Conservation (phyloP, 2,797 vertebrate species). For the Periophthalmus magnuspinnatus region DNA sequence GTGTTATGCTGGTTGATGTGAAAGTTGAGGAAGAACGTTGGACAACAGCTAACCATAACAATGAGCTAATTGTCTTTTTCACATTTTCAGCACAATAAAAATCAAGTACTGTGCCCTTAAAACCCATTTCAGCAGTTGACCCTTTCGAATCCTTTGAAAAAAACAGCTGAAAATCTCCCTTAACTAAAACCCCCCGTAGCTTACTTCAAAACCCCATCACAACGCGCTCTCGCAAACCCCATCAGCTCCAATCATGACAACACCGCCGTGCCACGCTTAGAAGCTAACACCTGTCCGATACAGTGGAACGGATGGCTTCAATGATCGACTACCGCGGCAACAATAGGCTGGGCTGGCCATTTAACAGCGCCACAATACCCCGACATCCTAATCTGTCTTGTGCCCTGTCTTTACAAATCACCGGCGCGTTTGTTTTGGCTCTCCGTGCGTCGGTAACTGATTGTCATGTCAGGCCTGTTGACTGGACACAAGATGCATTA, state of each 20-base stretch:
- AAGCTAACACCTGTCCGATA: conserved; percentile 5
- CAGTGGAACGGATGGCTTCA: conserved; percentile 5
- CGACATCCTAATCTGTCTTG: conserved; percentile 39
- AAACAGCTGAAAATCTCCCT: neutral
- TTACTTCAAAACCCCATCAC: neutral
- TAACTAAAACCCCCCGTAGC: neutral
- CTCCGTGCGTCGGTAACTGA: conserved; percentile 47
- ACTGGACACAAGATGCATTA: conserved; percentile 38
- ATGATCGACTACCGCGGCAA: conserved; percentile 7
- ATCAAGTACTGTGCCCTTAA: too few relatives aligned
- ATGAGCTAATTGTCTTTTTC: too few relatives aligned
- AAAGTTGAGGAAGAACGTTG: too few relatives aligned
- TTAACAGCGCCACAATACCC: conserved; percentile 29
- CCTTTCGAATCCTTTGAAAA: neutral
- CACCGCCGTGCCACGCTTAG: neutral
- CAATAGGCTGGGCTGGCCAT: conserved; percentile 11
- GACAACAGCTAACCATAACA: too few relatives aligned
- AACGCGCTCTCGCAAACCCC: neutral
- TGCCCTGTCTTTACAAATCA: conserved; percentile 43
- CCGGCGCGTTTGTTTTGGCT: conserved; percentile 30
- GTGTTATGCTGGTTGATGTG: too few relatives aligned
- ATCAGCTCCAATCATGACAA: conserved; percentile 1
- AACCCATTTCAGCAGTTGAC: too few relatives aligned
- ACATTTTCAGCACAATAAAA: too few relatives aligned
- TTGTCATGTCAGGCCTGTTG: conserved; percentile 44